These are phyloP conservation scores for Bolborhynchus lineola DNA, from an alignment of 2,113 vertebrate species.

Conservation along the genomic window DNA sequence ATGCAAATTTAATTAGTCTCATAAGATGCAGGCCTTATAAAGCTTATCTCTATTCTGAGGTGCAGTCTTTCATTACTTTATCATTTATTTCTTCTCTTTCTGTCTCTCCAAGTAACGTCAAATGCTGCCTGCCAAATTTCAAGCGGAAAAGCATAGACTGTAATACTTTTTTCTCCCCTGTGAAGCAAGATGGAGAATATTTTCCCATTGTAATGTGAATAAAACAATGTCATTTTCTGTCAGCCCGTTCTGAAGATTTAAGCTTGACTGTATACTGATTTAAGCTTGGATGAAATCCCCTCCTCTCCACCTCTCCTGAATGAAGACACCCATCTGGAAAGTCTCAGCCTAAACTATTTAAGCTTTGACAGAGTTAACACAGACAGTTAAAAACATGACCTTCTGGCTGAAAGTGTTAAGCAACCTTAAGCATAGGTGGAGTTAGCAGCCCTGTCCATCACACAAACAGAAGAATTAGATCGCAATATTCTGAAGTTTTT, in stretches of 20 bases:
- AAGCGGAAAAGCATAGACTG: not conserved
- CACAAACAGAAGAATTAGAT: not conserved
- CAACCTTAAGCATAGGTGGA: constrained; percentile 19
- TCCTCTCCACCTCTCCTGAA: not conserved
- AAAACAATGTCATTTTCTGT: not conserved
- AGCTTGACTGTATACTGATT: not conserved
- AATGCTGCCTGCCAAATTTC: not conserved
- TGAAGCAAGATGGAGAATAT: not conserved
- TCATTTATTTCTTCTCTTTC: not conserved
- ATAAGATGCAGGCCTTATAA: not conserved
- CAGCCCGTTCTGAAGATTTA: not conserved
- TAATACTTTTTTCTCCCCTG: not conserved
- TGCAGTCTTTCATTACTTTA: not conserved
- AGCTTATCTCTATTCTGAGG: not conserved
- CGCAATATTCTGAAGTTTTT: not conserved
- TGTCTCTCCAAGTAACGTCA: not conserved
- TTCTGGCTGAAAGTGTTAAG: not conserved
- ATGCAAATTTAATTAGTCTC: not conserved
- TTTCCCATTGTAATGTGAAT: not conserved
- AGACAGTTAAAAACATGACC: not conserved
- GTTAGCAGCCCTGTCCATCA: not conserved
- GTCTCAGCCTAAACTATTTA: constrained; percentile 27
- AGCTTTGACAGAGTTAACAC: constrained; percentile 10
- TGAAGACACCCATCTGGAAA: constrained; percentile 33
- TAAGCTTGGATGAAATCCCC: not conserved